Base-by-base conservation (phyloP, 2,888 invertebrate genomes). In the Dynastes tityus region DNA sequence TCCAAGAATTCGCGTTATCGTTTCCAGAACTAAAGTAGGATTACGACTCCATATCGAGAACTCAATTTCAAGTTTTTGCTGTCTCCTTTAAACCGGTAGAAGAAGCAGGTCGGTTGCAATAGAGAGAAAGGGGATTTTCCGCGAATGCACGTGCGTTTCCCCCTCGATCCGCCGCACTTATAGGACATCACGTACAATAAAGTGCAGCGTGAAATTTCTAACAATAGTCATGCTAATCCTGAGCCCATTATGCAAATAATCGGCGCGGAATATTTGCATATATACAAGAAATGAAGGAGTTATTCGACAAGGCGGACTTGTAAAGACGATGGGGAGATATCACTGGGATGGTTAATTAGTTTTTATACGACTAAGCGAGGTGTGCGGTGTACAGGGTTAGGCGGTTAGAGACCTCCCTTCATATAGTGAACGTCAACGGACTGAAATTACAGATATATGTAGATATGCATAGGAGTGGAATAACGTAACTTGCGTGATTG, bases 191-290 rank as follows among this genome's bases (percentile, higher is more conserved):
- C 37, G 58, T 71, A 71, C 71, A 29, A 71, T 71, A 71, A 58
- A 73, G 40, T 73, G 73, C 73, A 73, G 40, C 9, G 55, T 37
- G 29, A 61, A 53, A 22, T 53, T 53, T 16, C 22, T 61, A 16
- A 73, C 73, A 73, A 73, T 73, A 73, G 73, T 73, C 58, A 61
- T 61, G 61, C 73, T 73, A 73, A 73, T 73, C 73, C 45, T 9
- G 45, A 32, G 61, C 40, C 32, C 40, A 53, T 53, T 73, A 53
- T 53, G 53, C 53, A 53, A 73, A 73, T 73, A 73, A 73, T 73
- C 73, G 61, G 37, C 68, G 68, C 16, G 73, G 73, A 61, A 73
- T 45, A 73, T 73, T 73, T 73, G 61, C 73, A 73, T 73, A 73
- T 40, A 73, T 73, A 73, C 73, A 73, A 73, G 55, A 16, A 71